A percentile compares a stretch with the other conserved stretches of the same genome.
Evolutionary conservation across 2,888 invertebrate species (phyloP).

Genomic region (Apamea epomidion): DNA sequence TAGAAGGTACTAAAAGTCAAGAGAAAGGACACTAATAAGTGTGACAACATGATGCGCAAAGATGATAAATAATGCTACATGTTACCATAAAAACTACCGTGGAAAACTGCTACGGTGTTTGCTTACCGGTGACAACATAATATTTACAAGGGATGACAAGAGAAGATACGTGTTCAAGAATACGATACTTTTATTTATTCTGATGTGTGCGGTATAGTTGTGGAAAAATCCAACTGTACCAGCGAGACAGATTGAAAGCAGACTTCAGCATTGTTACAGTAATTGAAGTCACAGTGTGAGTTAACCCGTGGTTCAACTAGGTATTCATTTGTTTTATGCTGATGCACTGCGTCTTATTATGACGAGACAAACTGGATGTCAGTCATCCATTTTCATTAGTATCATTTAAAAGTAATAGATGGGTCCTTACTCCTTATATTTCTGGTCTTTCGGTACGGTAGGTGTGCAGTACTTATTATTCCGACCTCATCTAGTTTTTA

Average conservation of each 20-base stretch:
- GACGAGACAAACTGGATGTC: not conserved
- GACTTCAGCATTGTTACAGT: not conserved
- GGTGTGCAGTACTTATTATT: not conserved
- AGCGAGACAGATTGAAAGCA: not conserved
- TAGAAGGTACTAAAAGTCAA: not conserved
- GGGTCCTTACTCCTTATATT: not conserved
- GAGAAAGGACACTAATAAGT: constrained; percentile 35
- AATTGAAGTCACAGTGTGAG: not conserved
- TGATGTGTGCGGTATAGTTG: not conserved
- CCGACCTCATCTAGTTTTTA: no score
- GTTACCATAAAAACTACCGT: constrained; percentile 9
- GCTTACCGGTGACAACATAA: not conserved
- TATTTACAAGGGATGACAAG: constrained; percentile 29
- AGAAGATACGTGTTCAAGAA: not conserved
- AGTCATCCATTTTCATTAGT: constrained; percentile 1
- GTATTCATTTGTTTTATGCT: constrained; percentile 1
- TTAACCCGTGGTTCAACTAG: constrained; percentile 11
- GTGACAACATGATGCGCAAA: not conserved
- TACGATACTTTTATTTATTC: constrained; percentile 23
- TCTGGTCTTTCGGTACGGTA: not conserved
- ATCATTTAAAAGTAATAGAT: not conserved
- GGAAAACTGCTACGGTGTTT: constrained; percentile 34
- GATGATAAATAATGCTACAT: constrained; percentile 11
- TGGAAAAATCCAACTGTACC: constrained; percentile 2
- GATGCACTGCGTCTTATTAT: constrained; percentile 24